These are phyloP conservation scores for Harlomillsia oculata DNA, from an alignment of 1,140 invertebrate genomes.

Conservation along the genomic window DNA sequence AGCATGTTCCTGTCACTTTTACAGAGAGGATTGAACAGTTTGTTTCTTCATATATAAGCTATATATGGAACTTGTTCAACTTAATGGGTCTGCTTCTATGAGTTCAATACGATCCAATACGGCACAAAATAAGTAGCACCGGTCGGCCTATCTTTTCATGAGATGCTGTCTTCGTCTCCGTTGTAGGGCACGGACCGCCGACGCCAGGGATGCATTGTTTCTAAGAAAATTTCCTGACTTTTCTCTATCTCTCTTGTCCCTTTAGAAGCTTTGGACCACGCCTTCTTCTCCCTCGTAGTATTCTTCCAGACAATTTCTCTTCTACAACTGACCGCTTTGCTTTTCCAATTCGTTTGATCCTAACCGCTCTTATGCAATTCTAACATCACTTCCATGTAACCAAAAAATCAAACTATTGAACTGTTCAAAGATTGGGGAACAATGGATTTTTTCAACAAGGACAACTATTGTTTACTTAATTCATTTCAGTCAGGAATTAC, in stretches of 20 bases:
- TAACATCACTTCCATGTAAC: no score
- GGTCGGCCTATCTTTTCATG: background rate
- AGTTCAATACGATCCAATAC: background rate
- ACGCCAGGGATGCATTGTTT: conserved; percentile 31
- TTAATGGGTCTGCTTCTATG: no score
- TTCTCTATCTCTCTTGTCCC: conserved; percentile 32
- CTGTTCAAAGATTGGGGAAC: no score
- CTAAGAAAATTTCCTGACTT: conserved; percentile 33
- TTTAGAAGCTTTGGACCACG: conserved; percentile 28
- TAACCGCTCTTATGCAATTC: conserved; percentile 15
- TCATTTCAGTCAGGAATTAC: no score
- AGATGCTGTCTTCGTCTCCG: background rate
- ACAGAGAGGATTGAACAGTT: no score
- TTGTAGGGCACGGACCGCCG: background rate
- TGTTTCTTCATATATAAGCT: no score
- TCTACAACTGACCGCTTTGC: conserved; percentile 25
- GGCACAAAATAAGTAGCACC: background rate
- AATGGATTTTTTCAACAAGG: no score
- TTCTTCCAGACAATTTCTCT: conserved; percentile 30
- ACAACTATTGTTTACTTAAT: no score
- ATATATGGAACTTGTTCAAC: no score
- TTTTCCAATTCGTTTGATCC: conserved; percentile 25
- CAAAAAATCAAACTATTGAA: no score
- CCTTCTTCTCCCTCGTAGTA: conserved; percentile 29
- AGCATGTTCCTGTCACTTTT: background rate